Base-by-base conservation (phyloP, 92 coral and sea anemone species). In the Meandrina meandrites region DNA sequence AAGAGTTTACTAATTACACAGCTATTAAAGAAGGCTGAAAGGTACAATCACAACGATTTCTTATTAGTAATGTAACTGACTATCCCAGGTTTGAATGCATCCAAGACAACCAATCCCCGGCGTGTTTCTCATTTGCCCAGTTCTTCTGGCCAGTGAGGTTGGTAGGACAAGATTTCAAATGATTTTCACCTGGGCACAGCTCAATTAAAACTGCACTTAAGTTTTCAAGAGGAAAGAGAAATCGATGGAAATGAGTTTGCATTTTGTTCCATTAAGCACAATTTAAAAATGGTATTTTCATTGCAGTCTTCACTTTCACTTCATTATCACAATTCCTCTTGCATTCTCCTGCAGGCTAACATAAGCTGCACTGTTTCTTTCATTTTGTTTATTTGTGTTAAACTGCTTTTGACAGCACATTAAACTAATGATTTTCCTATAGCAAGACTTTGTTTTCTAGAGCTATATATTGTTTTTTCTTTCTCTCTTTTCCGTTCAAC, bases 141-240 rank as follows among this genome's bases (percentile, higher is more conserved):
- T 22, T 85, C 12, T n/a, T 9, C 57, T 37, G 37, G 80, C 32
- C 75, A 12, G 57, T 42, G 77, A 85, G 88, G 88, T 76, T 85
- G 45, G 88, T 76, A 62, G 32, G 75, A 66, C 15, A 37, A 36
- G n/a, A 36, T 56, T 74, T 56, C 75, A 60, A 64, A 30, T 30
- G n/a, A 76, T 85, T 76, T 77, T 42, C 88, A 85, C 88, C 82
- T 64, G 81, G 82, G 88, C 88, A 85, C 88, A 45, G 82, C 18
- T 81, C 28, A 68, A 79, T 24, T 81, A 42, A 68, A 79, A 82
- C 86, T 42, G 86, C 85, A 81, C 76, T 17, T 45, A 17, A 19
- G 4, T 6, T 69, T 69, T 35, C 0, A 72, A 34, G 32, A 22
- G 27, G 24, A 24, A 18, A 31, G 76, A 6, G 10, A 71, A 70